Percentiles rank a stretch among this genome's conserved stretches.
phyloP scores from a whole-genome alignment of 1,140 invertebrate genomes.

The Brachionus rubens region DNA sequence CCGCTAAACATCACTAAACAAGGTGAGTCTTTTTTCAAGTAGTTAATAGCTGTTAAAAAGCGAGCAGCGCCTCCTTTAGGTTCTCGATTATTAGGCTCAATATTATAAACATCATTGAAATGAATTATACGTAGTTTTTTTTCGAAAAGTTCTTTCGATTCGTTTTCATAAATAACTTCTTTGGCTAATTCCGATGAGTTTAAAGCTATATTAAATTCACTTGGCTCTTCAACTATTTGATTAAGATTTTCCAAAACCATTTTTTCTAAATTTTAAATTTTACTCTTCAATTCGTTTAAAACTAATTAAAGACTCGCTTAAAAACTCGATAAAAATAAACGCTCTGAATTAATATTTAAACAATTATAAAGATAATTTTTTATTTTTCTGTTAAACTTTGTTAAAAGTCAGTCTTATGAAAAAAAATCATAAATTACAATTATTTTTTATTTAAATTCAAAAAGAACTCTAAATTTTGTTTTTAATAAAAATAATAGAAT shows the following conservation, averaged over 20 bases:
- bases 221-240: slow-evolving; percentile 13
- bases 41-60: slow-evolving; percentile 75
- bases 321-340: too few species aligned
- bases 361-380: too few species aligned
- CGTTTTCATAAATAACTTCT: neutral
- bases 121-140: slow-evolving; percentile 60
- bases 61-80: slow-evolving; percentile 75
- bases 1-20: slow-evolving; percentile 83
- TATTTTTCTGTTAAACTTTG: too few species aligned
- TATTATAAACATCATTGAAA: slow-evolving; percentile 90
- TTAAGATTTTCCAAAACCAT: slow-evolving; percentile 1
- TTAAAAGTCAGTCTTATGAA: too few species aligned
- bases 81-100: slow-evolving; percentile 70
- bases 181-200: neutral
- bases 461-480: too few species aligned
- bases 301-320: too few species aligned
- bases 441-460: too few species aligned
- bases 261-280: neutral
- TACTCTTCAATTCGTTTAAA: too few species aligned
- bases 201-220: neutral
- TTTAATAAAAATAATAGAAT: too few species aligned
- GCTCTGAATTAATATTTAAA: too few species aligned
- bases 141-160: too few species aligned
- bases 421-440: too few species aligned
- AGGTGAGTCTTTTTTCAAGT: slow-evolving; percentile 66